A percentile compares a stretch with the other conserved stretches of the same genome.
Conservation (phyloP, 2,113 vertebrate species). For the Osmerus eperlanus region DNA sequence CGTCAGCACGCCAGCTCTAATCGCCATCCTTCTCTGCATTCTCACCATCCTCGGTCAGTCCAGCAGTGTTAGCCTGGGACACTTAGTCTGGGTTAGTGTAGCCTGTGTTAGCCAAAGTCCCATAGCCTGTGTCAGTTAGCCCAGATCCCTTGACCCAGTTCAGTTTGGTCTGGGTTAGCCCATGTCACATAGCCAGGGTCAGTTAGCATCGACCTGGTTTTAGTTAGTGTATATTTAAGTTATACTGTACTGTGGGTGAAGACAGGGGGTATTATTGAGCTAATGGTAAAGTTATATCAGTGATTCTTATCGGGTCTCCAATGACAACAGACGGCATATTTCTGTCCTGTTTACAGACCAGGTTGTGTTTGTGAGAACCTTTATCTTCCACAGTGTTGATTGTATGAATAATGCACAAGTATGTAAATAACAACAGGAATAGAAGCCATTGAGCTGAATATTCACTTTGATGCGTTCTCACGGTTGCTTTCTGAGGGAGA, state of each 20-base stretch:
- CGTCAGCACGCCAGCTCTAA: conserved; percentile 81
- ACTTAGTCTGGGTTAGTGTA: too few species aligned
- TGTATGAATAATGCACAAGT: conserved; percentile 66
- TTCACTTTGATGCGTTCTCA: conserved; percentile 67
- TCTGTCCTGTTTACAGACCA: conserved; percentile 19
- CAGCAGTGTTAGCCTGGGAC: too few species aligned
- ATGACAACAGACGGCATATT: conserved; percentile 10
- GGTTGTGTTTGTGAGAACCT: conserved; percentile 38
- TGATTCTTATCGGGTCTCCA: background rate
- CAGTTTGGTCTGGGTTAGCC: background rate
- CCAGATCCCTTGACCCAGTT: too few species aligned
- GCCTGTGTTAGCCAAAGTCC: too few species aligned
- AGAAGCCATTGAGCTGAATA: conserved; percentile 52
- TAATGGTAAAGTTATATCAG: too few species aligned
- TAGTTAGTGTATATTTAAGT: too few species aligned
- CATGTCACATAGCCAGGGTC: background rate
- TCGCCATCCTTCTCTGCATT: conserved; percentile 84
- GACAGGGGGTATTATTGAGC: too few species aligned
- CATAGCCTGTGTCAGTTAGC: too few species aligned
- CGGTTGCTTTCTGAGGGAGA: conserved; percentile 22
- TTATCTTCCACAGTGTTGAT: conserved; percentile 53
- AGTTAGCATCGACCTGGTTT: too few species aligned
- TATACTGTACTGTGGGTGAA: too few species aligned
- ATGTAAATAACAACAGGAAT: conserved; percentile 47
- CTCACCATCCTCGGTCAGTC: conserved; percentile 84